phyloP scores from a whole-genome alignment of 2,113 vertebrate species.

The Callionymus lyra region DNA sequence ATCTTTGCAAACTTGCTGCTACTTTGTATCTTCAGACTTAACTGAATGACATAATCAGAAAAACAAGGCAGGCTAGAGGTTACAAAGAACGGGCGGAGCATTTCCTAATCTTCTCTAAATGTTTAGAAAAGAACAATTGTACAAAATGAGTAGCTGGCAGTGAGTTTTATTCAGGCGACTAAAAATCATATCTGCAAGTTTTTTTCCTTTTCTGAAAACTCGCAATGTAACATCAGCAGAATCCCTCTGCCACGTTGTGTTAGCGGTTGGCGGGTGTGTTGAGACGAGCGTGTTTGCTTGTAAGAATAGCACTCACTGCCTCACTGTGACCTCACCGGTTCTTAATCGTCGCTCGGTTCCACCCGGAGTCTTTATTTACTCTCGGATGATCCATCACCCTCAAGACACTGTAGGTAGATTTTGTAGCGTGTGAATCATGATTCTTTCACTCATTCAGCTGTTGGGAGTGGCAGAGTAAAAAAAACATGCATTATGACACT shows the following conservation, averaged over 20 bases:
- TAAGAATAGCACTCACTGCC: slow-evolving; percentile 63
- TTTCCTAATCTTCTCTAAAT: too few relatives aligned
- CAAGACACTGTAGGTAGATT: slow-evolving; percentile 61
- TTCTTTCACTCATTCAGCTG: slow-evolving; percentile 56
- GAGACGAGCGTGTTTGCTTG: slow-evolving; percentile 29
- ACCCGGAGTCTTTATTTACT: slow-evolving; percentile 21
- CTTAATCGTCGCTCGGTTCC: slow-evolving; percentile 25
- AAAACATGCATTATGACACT: slow-evolving; percentile 42
- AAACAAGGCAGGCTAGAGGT: slow-evolving; percentile 1
- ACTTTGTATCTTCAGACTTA: too few relatives aligned
- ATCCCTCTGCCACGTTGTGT: slow-evolving; percentile 11
- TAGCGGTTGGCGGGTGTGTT: slow-evolving; percentile 25
- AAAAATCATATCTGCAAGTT: too few relatives aligned
- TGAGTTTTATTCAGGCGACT: slow-evolving; percentile 52
- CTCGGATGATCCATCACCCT: slow-evolving; percentile 38
- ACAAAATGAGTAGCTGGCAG: slow-evolving; percentile 53
- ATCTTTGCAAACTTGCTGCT: too few relatives aligned
- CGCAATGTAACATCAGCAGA: slow-evolving; percentile 29
- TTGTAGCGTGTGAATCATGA: slow-evolving; percentile 71
- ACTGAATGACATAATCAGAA: slow-evolving; percentile 11
- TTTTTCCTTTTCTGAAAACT: not conserved
- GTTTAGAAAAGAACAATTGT: too few relatives aligned
- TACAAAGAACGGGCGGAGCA: slow-evolving; percentile 17
- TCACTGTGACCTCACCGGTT: slow-evolving; percentile 65
- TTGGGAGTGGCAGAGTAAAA: slow-evolving; percentile 51